Percentiles rank a stretch among this genome's conserved stretches.
phyloP scores from a whole-genome alignment of 2,888 invertebrate genomes.

The Silvanus unidentatus region DNA sequence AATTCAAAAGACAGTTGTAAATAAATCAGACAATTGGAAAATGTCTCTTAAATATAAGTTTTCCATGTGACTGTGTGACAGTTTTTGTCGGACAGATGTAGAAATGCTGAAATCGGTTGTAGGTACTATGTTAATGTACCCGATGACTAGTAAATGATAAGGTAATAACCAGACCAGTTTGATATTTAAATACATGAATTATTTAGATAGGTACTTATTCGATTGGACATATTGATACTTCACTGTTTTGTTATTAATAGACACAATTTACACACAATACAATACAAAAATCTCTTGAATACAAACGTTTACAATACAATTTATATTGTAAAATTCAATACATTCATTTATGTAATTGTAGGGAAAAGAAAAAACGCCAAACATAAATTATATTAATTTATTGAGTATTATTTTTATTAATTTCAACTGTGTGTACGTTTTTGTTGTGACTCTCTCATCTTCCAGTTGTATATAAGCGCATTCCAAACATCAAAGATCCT shows the following conservation, averaged over 20 bases:
- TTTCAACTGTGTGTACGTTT: too few relatives aligned
- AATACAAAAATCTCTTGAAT: constrained; percentile 32
- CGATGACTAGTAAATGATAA: constrained; percentile 43
- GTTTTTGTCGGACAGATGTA: constrained; percentile 25
- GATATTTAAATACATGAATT: constrained; percentile 49
- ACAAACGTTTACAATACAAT: constrained; percentile 42
- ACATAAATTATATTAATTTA: too few relatives aligned
- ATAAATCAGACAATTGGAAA: constrained; percentile 22
- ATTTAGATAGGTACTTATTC: constrained; percentile 47
- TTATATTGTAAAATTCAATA: constrained; percentile 43
- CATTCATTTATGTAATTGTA: constrained; percentile 40
- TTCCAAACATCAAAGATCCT: too few relatives aligned
- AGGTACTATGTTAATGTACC: constrained; percentile 1
- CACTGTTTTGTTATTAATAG: constrained; percentile 45
- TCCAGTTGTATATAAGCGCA: too few relatives aligned
- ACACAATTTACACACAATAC: constrained; percentile 48
- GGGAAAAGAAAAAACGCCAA: constrained; percentile 17
- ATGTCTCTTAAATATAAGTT: constrained; percentile 11
- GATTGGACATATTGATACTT: constrained; percentile 49
- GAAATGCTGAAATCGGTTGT: constrained; percentile 5
- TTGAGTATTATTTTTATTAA: too few relatives aligned
- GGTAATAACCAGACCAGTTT: constrained; percentile 44
- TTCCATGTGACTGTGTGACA: constrained; percentile 22
- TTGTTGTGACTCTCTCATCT: too few relatives aligned
- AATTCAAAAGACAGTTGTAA: constrained; percentile 24